Conservation (phyloP, 1,140 invertebrate species). For the Ctenoplectra terminalis region DNA sequence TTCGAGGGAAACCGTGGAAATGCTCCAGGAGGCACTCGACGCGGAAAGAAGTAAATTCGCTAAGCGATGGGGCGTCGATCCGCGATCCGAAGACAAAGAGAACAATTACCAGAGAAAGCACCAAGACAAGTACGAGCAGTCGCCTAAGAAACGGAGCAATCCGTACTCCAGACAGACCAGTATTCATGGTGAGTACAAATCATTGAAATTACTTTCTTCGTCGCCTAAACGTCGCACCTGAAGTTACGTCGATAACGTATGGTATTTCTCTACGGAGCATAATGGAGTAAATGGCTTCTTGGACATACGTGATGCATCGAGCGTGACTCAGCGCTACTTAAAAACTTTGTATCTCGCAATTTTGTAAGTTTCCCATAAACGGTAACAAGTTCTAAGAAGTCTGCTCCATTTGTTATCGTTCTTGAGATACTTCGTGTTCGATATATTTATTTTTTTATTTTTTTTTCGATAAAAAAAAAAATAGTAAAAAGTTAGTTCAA, state of each 20-base stretch:
- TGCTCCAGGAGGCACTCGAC: constrained; percentile 78
- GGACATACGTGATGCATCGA: neutral
- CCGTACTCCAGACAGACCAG: constrained; percentile 79
- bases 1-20: constrained; percentile 75
- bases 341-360: neutral
- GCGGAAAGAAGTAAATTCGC: constrained; percentile 75
- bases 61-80: constrained; percentile 78
- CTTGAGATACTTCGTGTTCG: no score
- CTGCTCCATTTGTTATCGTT: neutral
- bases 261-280: neutral
- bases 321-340: constrained; percentile 12
- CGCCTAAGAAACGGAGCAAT: constrained; percentile 72
- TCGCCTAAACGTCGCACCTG: no score
- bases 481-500: neutral
- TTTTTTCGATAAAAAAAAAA: no score
- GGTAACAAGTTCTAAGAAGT: neutral
- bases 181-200: constrained; percentile 76
- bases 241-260: neutral
- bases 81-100: constrained; percentile 78
- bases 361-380: neutral
- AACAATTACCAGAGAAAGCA: constrained; percentile 69
- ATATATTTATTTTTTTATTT: no score
- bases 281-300: neutral
- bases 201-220: neutral
- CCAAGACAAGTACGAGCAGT: constrained; percentile 64